Base-by-base conservation (phyloP, 2,797 vertebrate species). In the Labroides dimidiatus region DNA sequence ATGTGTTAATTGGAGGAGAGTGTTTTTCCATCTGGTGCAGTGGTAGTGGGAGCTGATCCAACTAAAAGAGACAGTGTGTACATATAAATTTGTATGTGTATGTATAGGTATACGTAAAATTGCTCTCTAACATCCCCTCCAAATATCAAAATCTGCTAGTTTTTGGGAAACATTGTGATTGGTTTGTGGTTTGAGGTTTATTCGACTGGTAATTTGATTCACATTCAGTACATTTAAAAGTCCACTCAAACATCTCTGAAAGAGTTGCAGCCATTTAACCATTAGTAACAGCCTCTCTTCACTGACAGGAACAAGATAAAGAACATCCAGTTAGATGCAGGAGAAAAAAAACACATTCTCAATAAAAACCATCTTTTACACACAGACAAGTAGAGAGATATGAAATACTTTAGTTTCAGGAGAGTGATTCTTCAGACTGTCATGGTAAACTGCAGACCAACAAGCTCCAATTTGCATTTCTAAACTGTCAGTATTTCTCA, bases 1-100 rank as follows among this genome's bases (percentile, higher is more conserved):
- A 87, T 78, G 75, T 88, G 87, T 88, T 90, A 87, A 90, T 89
- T 91, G 84, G 87, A 84, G 80, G 65, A 57, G 42, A 85, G 78
- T 68, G 30, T 67, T 77, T 77, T 53, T 50, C 82, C 86, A 90
- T 87, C 87, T 89, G 89, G 74, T 63, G 77, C 84, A 85, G 75
- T 3, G 4, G 64, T 73, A 66, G 85, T 73, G 37, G 37, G 75
- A 81, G 73, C 80, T 66, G 30, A 6, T 27, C 27, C 3, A 27
- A 27, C 3, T 27, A 27, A 27, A 27, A 27, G 27, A 27, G 27
- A 27, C 27, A 27, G 27, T 3, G 6, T n/a, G n/a, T n/a, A 27
- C 6, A 27, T 27, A 27, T 27, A 27, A 27, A 27, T 27, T 3
- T 27, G 24, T 27, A 27, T 27, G 24, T 27, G n/a, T 27, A 27